phyloP scores from a whole-genome alignment of 2,113 vertebrate species.

The Bubo bubo region DNA sequence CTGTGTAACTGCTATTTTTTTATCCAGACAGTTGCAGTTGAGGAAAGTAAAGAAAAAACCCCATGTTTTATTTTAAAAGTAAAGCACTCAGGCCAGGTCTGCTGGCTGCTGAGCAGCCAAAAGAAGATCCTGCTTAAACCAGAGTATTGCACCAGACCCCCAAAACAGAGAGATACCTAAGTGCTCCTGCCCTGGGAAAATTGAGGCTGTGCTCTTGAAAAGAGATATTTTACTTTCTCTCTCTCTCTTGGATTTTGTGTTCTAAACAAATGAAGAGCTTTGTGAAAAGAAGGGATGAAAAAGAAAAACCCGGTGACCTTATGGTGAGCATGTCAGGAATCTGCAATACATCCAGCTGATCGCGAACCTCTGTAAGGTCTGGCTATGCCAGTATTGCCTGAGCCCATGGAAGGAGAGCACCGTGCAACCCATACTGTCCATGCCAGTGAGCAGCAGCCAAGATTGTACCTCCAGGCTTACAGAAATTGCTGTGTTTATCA shows the following conservation, averaged over 20 bases:
- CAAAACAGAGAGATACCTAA: neutral
- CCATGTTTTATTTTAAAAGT: neutral
- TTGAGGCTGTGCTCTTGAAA: neutral
- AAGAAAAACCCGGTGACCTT: neutral
- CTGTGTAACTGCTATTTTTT: neutral
- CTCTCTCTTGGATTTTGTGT: neutral
- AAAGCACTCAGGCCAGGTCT: neutral
- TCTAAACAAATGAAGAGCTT: neutral
- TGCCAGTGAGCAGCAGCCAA: neutral
- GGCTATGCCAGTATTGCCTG: neutral
- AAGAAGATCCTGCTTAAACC: neutral
- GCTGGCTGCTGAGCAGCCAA: neutral
- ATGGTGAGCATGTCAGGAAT: neutral
- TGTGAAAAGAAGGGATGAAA: neutral
- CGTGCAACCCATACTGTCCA: neutral
- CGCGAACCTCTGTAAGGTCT: neutral
- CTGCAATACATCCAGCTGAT: neutral
- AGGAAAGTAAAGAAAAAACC: neutral
- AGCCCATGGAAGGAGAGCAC: neutral
- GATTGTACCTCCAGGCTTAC: neutral
- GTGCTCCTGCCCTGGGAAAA: neutral
- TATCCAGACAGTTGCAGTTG: neutral
- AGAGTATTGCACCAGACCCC: neutral
- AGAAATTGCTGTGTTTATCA: neutral
- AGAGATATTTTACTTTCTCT: neutral